A percentile compares a stretch with the other conserved stretches of the same genome.
phyloP scores from a whole-genome alignment of 1,140 invertebrate species.

The Drosophila mauritiana region DNA sequence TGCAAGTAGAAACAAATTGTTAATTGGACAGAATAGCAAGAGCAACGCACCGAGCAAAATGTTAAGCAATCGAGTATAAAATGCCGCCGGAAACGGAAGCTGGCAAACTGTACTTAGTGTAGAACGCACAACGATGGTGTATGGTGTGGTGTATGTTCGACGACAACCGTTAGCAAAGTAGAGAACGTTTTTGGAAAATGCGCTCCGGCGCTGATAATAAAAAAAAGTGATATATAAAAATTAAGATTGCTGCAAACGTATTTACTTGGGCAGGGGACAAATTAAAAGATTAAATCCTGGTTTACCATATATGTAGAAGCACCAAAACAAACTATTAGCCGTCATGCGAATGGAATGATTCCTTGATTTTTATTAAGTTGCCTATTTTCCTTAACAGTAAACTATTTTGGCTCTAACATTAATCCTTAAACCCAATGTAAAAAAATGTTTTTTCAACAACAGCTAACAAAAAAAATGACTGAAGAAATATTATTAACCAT shows the following conservation, averaged over 20 bases:
- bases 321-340: not conserved
- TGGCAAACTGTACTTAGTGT: constrained; percentile 54
- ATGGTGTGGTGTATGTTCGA: constrained; percentile 41
- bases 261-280: not conserved
- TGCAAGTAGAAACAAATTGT: constrained; percentile 42
- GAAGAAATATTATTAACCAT: no score
- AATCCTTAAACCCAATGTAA: no score
- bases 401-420: no score
- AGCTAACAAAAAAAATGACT: no score
- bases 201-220: constrained; percentile 43
- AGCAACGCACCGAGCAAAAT: constrained; percentile 55
- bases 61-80: constrained; percentile 59
- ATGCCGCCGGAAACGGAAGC: constrained; percentile 37
- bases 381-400: no score
- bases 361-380: no score
- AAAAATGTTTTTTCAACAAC: no score
- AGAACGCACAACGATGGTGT: constrained; percentile 16
- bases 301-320: not conserved
- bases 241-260: not conserved
- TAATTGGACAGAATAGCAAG: constrained; percentile 45
- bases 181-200: constrained; percentile 73
- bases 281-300: not conserved
- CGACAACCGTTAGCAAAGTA: constrained; percentile 69
- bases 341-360: not conserved
- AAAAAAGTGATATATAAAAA: constrained; percentile 71